These are phyloP conservation scores for Drosophila pectinifera DNA, from an alignment of 1,140 invertebrate genomes.

Conservation along the genomic window DNA sequence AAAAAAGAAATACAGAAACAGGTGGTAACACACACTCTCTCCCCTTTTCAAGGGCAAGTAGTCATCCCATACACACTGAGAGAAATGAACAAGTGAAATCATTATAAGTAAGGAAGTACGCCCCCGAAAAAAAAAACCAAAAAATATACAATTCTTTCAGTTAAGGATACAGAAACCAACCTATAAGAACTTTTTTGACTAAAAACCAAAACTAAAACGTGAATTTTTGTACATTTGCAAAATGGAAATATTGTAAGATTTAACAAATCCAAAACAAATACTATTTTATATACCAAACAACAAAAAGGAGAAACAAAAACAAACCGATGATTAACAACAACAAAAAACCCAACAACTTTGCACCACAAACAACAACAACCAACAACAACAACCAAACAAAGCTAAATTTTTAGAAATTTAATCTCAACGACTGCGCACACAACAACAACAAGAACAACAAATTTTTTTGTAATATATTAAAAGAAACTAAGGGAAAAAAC, in stretches of 20 bases:
- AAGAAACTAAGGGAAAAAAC: slow-evolving; percentile 25
- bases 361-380: slow-evolving; percentile 27
- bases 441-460: slow-evolving; percentile 56
- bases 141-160: slow-evolving; percentile 13
- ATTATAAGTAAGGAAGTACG: background rate
- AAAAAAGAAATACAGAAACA: background rate
- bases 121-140: background rate
- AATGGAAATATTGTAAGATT: slow-evolving; percentile 40
- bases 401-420: slow-evolving; percentile 52
- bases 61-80: slow-evolving; percentile 8
- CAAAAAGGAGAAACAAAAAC: slow-evolving; percentile 4
- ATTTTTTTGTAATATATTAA: slow-evolving; percentile 78
- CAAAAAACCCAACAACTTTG: slow-evolving; percentile 41
- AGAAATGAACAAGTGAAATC: slow-evolving; percentile 10
- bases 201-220: slow-evolving; percentile 23
- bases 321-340: slow-evolving; percentile 33
- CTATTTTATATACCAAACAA: slow-evolving; percentile 56
- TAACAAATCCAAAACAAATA: slow-evolving; percentile 26
- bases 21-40: background rate
- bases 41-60: slow-evolving; percentile 1
- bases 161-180: slow-evolving; percentile 5
- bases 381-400: slow-evolving; percentile 45
- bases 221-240: slow-evolving; percentile 61
- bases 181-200: slow-evolving; percentile 14
- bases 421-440: slow-evolving; percentile 81